Conservation (phyloP, 2,113 vertebrate genomes). For the Helogale parvula region DNA sequence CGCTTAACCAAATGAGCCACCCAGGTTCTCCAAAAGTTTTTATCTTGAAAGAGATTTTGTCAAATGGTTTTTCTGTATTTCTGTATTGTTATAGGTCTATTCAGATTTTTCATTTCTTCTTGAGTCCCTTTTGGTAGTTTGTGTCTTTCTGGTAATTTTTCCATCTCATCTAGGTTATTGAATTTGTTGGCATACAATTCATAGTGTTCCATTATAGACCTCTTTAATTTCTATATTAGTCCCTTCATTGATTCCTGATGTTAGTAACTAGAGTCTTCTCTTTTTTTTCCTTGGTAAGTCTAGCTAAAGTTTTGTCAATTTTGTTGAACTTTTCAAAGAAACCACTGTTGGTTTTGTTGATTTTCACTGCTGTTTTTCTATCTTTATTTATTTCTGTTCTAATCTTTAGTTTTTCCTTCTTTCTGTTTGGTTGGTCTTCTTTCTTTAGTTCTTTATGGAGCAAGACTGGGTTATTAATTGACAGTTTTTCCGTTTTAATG, state of each 20-base stretch:
- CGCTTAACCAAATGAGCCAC: no score
- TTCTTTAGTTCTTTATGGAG: not conserved
- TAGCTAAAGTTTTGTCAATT: not conserved
- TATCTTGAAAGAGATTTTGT: not conserved
- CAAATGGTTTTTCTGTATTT: not conserved
- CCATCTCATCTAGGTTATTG: not conserved
- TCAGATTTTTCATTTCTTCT: not conserved
- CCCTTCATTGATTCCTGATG: not conserved
- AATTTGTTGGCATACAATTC: not conserved
- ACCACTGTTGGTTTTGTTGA: not conserved
- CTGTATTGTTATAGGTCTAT: not conserved
- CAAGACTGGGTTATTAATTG: not conserved
- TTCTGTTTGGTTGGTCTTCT: not conserved
- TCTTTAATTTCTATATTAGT: not conserved
- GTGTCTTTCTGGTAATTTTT: not conserved
- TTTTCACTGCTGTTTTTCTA: not conserved
- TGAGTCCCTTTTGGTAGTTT: not conserved
- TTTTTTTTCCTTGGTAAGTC: not conserved
- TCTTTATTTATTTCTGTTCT: not conserved
- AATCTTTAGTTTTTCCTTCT: not conserved
- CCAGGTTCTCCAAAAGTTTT: no score
- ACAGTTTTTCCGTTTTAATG: not conserved
- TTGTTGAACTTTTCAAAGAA: not conserved
- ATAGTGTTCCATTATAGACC: not conserved
- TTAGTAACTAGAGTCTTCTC: not conserved